A percentile compares a stretch with the other conserved stretches of the same genome.
phyloP scores from a whole-genome alignment of 2,797 vertebrate genomes.

The Onychomys torridus region DNA sequence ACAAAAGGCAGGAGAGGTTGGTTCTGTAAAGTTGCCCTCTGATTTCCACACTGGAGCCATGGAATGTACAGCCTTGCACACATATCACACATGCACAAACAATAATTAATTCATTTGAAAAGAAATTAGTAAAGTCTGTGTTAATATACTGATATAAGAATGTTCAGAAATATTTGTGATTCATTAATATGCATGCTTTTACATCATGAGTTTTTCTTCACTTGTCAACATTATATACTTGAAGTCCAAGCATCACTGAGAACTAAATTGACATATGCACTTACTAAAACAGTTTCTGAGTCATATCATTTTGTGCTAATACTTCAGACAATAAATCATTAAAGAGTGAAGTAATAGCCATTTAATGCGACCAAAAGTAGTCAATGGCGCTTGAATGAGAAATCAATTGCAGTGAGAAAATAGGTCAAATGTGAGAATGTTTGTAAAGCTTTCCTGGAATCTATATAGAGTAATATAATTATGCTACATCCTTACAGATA shows the following conservation, averaged over 20 bases:
- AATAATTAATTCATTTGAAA: neutral
- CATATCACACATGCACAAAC: neutral
- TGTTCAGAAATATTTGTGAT: neutral
- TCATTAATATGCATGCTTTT: slow-evolving; percentile 1
- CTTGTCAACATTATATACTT: neutral
- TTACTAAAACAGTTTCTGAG: neutral
- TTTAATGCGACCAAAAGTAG: neutral
- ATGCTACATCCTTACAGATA: neutral
- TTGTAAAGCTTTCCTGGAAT: neutral
- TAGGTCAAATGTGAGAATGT: neutral
- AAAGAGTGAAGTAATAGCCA: neutral
- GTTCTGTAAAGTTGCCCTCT: neutral
- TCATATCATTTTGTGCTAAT: neutral
- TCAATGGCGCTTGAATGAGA: neutral
- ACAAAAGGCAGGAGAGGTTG: neutral
- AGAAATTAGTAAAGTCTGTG: neutral
- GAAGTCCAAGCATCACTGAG: neutral
- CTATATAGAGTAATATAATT: neutral
- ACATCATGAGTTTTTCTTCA: neutral
- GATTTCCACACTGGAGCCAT: neutral
- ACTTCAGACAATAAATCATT: neutral
- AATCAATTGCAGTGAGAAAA: slow-evolving; percentile 16
- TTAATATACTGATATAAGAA: neutral
- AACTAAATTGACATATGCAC: neutral
- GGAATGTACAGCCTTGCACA: neutral